Base-by-base conservation (phyloP, 2,888 invertebrate species). In the Eupelmus urozonus region DNA sequence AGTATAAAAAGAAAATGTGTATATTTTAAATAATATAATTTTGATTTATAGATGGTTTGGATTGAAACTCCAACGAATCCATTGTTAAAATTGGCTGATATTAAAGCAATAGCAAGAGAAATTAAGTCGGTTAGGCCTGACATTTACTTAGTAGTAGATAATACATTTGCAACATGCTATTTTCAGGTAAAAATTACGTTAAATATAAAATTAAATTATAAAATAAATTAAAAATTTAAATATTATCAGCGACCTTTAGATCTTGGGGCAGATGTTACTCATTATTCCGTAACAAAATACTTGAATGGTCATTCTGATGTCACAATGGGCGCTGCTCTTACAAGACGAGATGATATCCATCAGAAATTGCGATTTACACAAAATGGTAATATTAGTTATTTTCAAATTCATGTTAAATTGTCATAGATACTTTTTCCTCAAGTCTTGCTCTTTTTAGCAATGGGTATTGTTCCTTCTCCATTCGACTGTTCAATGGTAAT, bases 221-320 rank as follows among this genome's bases (percentile, higher is more conserved):
- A n/a, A n/a, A n/a, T 34, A 34, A 5, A 34, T n/a, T n/a, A n/a
- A n/a, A n/a, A n/a, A n/a, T n/a, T n/a, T n/a, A n/a, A n/a, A n/a
- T n/a, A n/a, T n/a, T n/a, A n/a, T n/a, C 20, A 98, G 94, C 92
- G 94, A 78, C 99, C 99, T 0, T 90, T 99, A 72, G 93, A 94
- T 25, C 92, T 98, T 45, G 99, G 98, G 0, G 98, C 97, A 0
- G 98, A 99, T 89, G 91, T 98, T 72, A 95, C 95, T 1, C 91
- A 96, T 84, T 98, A 99, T 90, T 99, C 99, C 0, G 87, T 98
- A 72, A 98, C 98, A 0, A 99, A 99, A 90, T 99, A 98, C 88
- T 96, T 99, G 94, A 99, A 99, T 90, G 99, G 99, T 0, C 99
- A 99, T 90, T 95, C 97, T 0, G 99, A 99, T 91, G 96, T 98